Conservation (phyloP, 2,888 invertebrate species). For the Anthophora plumipes region DNA sequence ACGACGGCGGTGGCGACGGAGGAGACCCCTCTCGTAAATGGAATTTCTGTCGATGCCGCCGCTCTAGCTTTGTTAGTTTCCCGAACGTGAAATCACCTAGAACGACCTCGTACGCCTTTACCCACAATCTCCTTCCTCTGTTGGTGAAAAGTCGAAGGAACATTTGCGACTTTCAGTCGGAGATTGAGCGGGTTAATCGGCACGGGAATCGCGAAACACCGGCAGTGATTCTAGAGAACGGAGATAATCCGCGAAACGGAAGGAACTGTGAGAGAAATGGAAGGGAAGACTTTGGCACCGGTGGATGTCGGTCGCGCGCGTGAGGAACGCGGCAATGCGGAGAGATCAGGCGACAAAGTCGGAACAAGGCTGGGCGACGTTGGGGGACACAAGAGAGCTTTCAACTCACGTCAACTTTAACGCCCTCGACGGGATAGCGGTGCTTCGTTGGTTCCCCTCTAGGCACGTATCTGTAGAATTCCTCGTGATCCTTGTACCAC, state of each 20-base stretch:
- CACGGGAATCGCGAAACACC: too few relatives aligned
- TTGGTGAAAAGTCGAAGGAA: too few relatives aligned
- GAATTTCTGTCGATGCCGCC: constrained; percentile 18
- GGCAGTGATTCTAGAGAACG: background rate
- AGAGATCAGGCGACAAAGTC: constrained; percentile 36
- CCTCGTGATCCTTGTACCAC: constrained; percentile 86
- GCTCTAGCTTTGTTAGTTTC: background rate
- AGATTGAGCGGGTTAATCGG: too few relatives aligned
- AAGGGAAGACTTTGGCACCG: background rate
- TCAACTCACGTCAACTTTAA: constrained; percentile 83
- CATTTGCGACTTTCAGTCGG: too few relatives aligned
- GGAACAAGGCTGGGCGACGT: constrained; percentile 21
- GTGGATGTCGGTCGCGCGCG: background rate
- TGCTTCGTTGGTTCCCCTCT: constrained; percentile 81
- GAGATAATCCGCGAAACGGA: background rate
- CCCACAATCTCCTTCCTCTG: too few relatives aligned
- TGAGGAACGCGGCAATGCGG: constrained; percentile 19
- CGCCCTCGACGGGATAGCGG: constrained; percentile 82
- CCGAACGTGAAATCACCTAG: background rate
- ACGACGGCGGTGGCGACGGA: too few relatives aligned
- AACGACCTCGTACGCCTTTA: too few relatives aligned
- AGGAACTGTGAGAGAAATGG: too few relatives aligned
- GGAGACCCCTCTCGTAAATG: constrained; percentile 11
- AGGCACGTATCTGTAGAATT: constrained; percentile 85
- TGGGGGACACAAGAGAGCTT: constrained; percentile 41